A percentile compares a stretch with the other conserved stretches of the same genome.
phyloP scores from a whole-genome alignment of 2,797 vertebrate genomes.

The Luscinia megarhynchos region DNA sequence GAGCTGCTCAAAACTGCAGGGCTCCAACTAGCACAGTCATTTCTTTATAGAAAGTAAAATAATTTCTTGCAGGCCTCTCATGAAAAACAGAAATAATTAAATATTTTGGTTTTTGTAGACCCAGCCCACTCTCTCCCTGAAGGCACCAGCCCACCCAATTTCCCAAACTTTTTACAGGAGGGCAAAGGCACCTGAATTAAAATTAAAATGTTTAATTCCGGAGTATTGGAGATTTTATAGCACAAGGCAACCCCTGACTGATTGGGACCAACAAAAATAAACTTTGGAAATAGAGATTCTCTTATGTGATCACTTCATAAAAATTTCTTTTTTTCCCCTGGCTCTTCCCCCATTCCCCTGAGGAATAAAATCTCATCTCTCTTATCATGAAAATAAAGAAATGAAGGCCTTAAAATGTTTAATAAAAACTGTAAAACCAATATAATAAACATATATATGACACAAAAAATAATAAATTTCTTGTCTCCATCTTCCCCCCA shows the following conservation, averaged over 20 bases:
- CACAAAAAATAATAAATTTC: neutral
- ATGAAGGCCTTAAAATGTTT: neutral
- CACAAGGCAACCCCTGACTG: neutral
- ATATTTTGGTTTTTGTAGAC: neutral
- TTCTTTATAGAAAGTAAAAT: neutral
- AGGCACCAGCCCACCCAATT: neutral
- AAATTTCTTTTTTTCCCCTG: neutral
- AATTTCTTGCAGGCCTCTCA: neutral
- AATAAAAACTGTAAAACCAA: neutral
- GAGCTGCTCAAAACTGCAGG: neutral
- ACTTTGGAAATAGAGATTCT: neutral
- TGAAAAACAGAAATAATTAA: neutral
- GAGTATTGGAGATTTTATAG: neutral
- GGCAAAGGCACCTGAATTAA: neutral
- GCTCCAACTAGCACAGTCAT: neutral
- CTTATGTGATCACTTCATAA: neutral
- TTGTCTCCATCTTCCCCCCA: neutral
- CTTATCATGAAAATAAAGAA: neutral
- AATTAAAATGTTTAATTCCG: neutral
- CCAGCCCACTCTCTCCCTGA: neutral
- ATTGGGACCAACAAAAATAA: neutral
- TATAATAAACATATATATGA: fast-evolving
- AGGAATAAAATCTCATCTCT: neutral
- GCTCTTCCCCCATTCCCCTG: neutral
- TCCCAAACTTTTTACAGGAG: neutral